Conservation (phyloP, 1,140 invertebrate species). For the Teleogryllus occipitalis region DNA sequence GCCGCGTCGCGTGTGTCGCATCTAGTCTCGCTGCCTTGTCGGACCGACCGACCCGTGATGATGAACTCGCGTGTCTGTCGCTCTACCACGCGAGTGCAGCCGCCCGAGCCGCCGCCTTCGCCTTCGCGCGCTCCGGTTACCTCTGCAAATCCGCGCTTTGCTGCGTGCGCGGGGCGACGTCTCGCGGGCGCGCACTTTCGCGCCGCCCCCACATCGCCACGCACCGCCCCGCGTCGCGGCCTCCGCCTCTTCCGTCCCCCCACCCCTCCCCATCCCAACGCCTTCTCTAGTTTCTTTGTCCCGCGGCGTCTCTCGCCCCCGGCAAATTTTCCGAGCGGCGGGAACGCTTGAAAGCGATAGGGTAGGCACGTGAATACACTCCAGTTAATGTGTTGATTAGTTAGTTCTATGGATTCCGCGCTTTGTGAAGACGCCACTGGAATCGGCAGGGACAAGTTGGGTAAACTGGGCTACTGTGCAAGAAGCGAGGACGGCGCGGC, state of each 20-base stretch:
- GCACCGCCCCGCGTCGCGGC: background rate
- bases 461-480: constrained; percentile 3
- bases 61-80: no score
- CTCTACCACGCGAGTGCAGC: no score
- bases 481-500: background rate
- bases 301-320: background rate
- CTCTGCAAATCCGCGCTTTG: no score
- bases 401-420: background rate
- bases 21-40: no score
- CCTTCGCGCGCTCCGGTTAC: background rate
- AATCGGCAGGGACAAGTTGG: background rate
- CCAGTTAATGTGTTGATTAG: constrained; percentile 1
- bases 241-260: background rate
- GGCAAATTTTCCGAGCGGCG: background rate
- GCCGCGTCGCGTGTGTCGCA: no score
- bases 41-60: no score
- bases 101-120: background rate
- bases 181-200: background rate
- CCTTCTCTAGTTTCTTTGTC: background rate
- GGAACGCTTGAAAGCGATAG: background rate
- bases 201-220: background rate
- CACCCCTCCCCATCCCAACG: no score
- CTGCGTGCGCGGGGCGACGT: background rate
- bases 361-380: background rate
- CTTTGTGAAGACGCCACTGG: background rate